These are phyloP conservation scores for Cataglyphis hispanica DNA, from an alignment of 1,140 invertebrate species.

Conservation along the genomic window DNA sequence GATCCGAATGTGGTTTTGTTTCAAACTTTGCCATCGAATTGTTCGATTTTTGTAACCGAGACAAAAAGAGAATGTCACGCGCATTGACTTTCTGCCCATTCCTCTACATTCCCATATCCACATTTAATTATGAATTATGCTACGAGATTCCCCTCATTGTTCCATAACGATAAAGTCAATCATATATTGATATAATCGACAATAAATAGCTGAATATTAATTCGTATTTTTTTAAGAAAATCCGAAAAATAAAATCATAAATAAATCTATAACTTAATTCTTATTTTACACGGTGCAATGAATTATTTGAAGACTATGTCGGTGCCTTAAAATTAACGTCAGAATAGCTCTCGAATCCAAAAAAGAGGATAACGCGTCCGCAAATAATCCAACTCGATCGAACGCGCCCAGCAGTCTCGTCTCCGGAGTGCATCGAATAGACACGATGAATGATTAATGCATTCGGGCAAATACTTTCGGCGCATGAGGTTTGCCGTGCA, in stretches of 20 bases:
- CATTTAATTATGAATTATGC: conserved; percentile 8
- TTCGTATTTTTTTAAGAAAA: not conserved
- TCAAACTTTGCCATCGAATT: not conserved
- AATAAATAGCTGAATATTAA: not conserved
- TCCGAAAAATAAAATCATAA: not conserved
- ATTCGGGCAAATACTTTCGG: conserved; percentile 57
- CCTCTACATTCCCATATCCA: not conserved
- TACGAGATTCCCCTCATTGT: not conserved
- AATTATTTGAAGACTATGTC: not conserved
- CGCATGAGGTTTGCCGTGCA: conserved; percentile 51
- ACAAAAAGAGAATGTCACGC: conserved; percentile 5
- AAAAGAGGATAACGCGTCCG: conserved; percentile 16
- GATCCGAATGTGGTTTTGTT: not conserved
- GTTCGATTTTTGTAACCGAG: conserved; percentile 13
- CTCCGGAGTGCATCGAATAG: conserved; percentile 40
- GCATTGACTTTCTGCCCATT: not conserved
- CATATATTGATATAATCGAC: not conserved
- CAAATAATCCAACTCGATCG: conserved; percentile 37
- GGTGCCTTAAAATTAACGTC: not conserved
- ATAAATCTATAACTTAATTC: not conserved
- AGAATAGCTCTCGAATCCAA: no score
- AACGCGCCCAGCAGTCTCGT: not conserved
- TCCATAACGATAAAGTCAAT: conserved; percentile 8
- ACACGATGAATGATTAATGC: conserved; percentile 60
- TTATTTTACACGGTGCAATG: not conserved